phyloP scores from a whole-genome alignment of 92 coral and sea anemone genomes.

The Siderastrea radians region DNA sequence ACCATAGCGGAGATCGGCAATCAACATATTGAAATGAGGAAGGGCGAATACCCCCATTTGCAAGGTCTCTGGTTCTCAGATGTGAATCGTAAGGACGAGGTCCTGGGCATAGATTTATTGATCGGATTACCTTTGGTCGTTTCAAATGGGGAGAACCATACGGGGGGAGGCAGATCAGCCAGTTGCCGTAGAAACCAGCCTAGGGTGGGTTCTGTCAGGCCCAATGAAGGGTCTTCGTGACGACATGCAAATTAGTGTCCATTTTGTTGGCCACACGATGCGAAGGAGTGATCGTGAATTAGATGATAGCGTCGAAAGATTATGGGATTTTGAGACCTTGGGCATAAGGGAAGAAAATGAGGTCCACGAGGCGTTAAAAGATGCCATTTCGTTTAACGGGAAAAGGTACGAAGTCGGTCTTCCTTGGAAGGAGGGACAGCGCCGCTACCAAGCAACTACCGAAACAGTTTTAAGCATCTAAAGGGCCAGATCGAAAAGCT shows the following conservation, averaged over 20 bases:
- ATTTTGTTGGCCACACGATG: conserved; percentile 4
- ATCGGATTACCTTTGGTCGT: conserved; percentile 76
- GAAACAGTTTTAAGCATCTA: conserved; percentile 32
- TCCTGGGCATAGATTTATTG: conserved; percentile 57
- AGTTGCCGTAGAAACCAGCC: conserved; percentile 61
- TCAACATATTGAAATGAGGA: conserved; percentile 48
- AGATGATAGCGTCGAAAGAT: not conserved
- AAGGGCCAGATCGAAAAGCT: conserved; percentile 5
- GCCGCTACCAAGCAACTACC: conserved; percentile 46
- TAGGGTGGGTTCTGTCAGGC: conserved; percentile 80
- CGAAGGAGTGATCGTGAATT: not conserved
- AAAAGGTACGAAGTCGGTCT: conserved; percentile 31
- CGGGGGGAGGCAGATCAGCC: conserved; percentile 59
- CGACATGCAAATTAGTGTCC: conserved; percentile 11
- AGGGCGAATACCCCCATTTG: conserved; percentile 57
- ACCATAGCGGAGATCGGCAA: conserved; percentile 15
- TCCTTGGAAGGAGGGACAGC: conserved; percentile 16
- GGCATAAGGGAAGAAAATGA: conserved; percentile 1
- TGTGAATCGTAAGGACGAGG: conserved; percentile 37
- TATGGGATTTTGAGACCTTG: conserved; percentile 31
- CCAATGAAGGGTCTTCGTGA: conserved; percentile 29
- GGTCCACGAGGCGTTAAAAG: conserved; percentile 51
- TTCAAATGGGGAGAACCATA: conserved; percentile 60
- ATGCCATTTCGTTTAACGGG: conserved; percentile 15
- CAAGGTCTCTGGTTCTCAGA: conserved; percentile 72